Conservation (phyloP, 2,113 vertebrate genomes). For the Lates calcarifer region DNA sequence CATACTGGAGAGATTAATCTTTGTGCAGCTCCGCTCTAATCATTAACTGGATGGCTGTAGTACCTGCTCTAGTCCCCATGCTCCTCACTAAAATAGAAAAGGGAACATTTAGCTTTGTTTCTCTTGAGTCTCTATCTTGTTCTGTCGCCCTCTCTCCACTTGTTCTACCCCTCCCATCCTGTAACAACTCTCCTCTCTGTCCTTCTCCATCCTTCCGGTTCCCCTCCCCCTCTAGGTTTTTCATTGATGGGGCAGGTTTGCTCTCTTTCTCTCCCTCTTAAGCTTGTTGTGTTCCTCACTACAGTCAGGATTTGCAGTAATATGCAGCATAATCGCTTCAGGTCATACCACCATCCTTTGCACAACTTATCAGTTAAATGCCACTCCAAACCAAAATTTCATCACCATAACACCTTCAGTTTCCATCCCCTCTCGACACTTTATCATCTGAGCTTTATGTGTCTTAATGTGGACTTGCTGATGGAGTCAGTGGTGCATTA, state of each 20-base stretch:
- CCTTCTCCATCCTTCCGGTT: conserved; percentile 81
- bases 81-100: conserved; percentile 80
- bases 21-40: conserved; percentile 69
- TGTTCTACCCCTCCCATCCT: conserved; percentile 74
- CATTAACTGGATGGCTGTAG: conserved; percentile 74
- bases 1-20: conserved; percentile 62
- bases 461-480: not conserved
- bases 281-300: conserved; percentile 51
- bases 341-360: conserved; percentile 37
- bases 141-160: conserved; percentile 61
- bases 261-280: conserved; percentile 48
- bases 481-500: conserved; percentile 16
- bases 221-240: conserved; percentile 74
- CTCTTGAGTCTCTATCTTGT: conserved; percentile 73
- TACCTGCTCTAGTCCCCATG: conserved; percentile 68
- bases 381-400: not conserved
- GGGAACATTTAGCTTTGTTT: conserved; percentile 79
- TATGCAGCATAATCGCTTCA: conserved; percentile 51
- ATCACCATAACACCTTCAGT: not conserved
- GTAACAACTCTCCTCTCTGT: conserved; percentile 79
- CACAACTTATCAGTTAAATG: conserved; percentile 21
- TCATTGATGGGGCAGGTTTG: conserved; percentile 79
- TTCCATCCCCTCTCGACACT: conserved; percentile 4
- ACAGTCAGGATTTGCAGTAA: conserved; percentile 63
- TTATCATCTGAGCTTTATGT: conserved; percentile 1